Base-by-base conservation (phyloP, 2,888 invertebrate genomes). In the Gymnocheta viridis region DNA sequence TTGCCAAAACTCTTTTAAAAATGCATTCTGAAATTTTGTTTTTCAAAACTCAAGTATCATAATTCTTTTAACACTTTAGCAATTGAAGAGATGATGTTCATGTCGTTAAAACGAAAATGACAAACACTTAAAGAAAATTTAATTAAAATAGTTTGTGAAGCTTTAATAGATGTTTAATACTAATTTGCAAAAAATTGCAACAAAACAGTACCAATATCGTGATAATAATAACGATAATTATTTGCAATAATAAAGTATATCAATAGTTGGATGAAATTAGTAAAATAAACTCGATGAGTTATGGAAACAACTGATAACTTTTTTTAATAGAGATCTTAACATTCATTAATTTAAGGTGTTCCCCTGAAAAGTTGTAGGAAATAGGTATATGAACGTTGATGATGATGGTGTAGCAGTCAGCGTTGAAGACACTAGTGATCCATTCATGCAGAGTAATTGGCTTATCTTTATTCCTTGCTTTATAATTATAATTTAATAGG, bases 41-140 rank as follows among this genome's bases (percentile, higher is more conserved):
- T 51, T 54, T 41, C 38, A 32, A 54, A 64, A 64, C 14, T 62
- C 51, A 69, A 78, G 60, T 70, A 24, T 41, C 41, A 54, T 70
- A 54, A 70, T 56, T 70, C 24, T 51, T 62, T 72, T 72, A 72
- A 79, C 64, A 64, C 79, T 79, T 64, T 47, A 19, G 29, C 24
- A 66, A 62, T 62, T 70, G 49, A 0, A 41, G 14, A 51, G 51
- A 14, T 24, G 51, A 14, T 24, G 14, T 49, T 49, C 19, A 32
- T 38, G 64, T 64, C 17, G 6, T 54, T 62, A 19, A 27, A 64
- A 19, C 27, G 24, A 7, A 62, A 62, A 24, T 51, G 62, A 4
- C 27, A 70, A 70, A 70, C 56, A 41, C 38, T 32, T 56, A 56
- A 41, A 58, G 2, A 22, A 58, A 41, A 22, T 58, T 58, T 72